phyloP scores from a whole-genome alignment of 2,113 vertebrate species.

The Sula dactylatra region DNA sequence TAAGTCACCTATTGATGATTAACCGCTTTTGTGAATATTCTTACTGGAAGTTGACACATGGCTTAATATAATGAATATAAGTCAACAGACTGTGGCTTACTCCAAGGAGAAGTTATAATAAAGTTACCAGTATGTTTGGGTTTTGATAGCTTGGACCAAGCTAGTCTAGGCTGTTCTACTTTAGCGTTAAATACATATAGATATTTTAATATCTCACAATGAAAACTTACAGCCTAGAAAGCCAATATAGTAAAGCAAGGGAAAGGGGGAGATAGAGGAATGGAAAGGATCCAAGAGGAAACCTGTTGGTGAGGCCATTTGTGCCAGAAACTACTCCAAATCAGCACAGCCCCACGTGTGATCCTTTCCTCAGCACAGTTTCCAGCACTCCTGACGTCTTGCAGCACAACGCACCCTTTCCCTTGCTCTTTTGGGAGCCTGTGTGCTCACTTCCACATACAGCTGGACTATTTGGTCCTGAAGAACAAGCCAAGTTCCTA shows the following conservation, averaged over 20 bases:
- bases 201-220: not conserved
- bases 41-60: conserved; percentile 20
- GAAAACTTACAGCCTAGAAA: not conserved
- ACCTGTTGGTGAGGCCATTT: accelerated
- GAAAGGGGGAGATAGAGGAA: not conserved
- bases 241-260: not conserved
- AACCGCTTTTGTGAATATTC: not conserved
- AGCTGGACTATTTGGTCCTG: not conserved
- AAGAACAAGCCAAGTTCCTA: not conserved
- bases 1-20: not conserved
- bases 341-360: not conserved
- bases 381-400: not conserved
- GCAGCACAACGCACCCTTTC: not conserved
- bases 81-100: not conserved
- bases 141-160: not conserved
- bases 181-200: not conserved
- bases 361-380: not conserved
- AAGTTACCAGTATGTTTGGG: not conserved
- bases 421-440: not conserved
- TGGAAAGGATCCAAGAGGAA: not conserved
- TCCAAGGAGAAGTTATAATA: not conserved
- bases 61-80: not conserved
- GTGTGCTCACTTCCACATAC: not conserved
- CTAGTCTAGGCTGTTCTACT: not conserved
- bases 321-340: not conserved